phyloP scores from a whole-genome alignment of 2,113 vertebrate genomes.

The Albula goreensis region DNA sequence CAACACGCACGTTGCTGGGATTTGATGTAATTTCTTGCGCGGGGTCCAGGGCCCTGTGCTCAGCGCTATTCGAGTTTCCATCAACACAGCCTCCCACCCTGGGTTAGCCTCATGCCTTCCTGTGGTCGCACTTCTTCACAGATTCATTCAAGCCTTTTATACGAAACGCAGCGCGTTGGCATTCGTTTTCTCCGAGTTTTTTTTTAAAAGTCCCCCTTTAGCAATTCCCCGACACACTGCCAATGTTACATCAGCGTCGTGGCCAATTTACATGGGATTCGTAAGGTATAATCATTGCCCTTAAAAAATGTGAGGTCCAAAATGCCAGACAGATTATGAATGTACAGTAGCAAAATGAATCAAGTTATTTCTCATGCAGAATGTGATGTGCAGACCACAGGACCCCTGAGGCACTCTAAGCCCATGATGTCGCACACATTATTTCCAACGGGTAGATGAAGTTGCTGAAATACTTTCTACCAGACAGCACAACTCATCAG shows the following conservation, averaged over 20 bases:
- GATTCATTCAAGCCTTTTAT: constrained; percentile 40
- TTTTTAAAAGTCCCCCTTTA: constrained; percentile 30
- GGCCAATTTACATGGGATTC: constrained; percentile 56
- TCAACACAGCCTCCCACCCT: background rate
- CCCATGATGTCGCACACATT: constrained; percentile 45
- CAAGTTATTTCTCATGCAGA: constrained; percentile 47
- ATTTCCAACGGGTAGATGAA: constrained; percentile 54
- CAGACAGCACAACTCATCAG: too few species aligned
- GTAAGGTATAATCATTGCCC: constrained; percentile 53
- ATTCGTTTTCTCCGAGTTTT: constrained; percentile 31
- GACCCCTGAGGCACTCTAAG: constrained; percentile 46
- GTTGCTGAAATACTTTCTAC: constrained; percentile 42
- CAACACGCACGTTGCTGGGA: constrained; percentile 19
- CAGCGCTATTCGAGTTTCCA: constrained; percentile 12
- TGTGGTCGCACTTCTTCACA: constrained; percentile 25
- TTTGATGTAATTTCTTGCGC: constrained; percentile 19
- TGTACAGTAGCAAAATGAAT: constrained; percentile 60
- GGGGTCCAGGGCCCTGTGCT: background rate
- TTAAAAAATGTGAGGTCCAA: constrained; percentile 29
- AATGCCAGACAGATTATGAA: constrained; percentile 58
- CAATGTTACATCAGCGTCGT: constrained; percentile 49
- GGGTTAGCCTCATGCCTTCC: constrained; percentile 8
- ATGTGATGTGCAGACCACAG: constrained; percentile 46
- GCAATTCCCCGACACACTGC: constrained; percentile 19
- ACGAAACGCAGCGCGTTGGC: constrained; percentile 26